phyloP scores from a whole-genome alignment of 2,888 invertebrate genomes.

The Eurytoma californica region DNA sequence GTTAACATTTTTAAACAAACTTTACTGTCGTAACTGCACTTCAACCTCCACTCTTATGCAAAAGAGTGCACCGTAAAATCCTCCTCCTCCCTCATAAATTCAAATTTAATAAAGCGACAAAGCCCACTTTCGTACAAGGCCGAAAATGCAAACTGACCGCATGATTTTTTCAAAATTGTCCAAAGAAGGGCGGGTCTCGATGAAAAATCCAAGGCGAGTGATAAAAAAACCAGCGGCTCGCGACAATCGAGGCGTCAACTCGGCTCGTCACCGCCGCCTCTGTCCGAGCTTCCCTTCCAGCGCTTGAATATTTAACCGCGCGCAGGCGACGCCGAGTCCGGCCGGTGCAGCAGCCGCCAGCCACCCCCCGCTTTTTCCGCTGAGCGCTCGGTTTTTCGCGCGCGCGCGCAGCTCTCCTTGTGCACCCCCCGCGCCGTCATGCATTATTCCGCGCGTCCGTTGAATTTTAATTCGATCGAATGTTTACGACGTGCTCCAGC shows the following conservation, averaged over 20 bases:
- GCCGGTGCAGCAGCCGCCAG: neutral
- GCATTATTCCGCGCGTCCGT: slow-evolving; percentile 43
- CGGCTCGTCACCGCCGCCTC: neutral
- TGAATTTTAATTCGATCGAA: slow-evolving; percentile 49
- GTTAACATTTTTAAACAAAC: too few species aligned
- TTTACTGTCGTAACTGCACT: too few species aligned
- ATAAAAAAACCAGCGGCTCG: neutral
- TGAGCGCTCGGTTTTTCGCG: slow-evolving; percentile 30
- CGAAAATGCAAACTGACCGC: too few species aligned
- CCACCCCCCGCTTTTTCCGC: slow-evolving; percentile 23
- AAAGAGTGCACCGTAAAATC: too few species aligned
- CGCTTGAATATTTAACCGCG: too few species aligned
- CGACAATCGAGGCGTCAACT: neutral
- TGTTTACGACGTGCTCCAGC: slow-evolving; percentile 20
- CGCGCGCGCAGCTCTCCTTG: neutral
- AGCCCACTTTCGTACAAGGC: too few species aligned
- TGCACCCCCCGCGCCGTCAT: neutral
- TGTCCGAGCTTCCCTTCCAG: neutral
- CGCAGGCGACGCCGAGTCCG: too few species aligned
- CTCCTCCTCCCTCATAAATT: too few species aligned
- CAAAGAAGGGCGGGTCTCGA: too few species aligned
- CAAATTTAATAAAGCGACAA: too few species aligned
- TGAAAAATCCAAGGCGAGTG: neutral
- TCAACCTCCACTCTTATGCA: too few species aligned
- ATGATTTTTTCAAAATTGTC: too few species aligned